Evolutionary conservation across 2,888 invertebrate species (phyloP).

Genomic region (Habrosyne pyritoides): DNA sequence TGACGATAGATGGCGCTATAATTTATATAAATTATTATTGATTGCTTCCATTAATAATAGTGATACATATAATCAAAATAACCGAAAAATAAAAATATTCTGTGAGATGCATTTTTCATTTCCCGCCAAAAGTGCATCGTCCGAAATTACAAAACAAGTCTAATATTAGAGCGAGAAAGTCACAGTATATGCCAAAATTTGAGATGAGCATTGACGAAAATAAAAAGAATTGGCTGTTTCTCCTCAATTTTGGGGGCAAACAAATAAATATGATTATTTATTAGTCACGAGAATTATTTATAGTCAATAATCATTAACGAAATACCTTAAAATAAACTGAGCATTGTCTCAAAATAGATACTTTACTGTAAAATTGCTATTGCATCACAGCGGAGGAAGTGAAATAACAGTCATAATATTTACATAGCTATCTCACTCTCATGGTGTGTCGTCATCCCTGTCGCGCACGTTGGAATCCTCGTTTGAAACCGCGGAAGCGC

Average conservation of each 20-base stretch:
- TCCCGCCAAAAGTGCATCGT: constrained; percentile 4
- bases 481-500: constrained; percentile 53
- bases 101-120: background rate
- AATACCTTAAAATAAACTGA: constrained; percentile 58
- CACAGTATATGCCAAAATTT: constrained; percentile 1
- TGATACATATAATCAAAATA: background rate
- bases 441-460: constrained; percentile 63
- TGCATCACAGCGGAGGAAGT: constrained; percentile 83
- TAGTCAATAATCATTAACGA: constrained; percentile 31
- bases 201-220: background rate
- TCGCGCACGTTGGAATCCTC: constrained; percentile 61
- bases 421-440: constrained; percentile 71
- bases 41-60: no score
- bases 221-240: background rate
- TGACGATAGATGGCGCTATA: constrained; percentile 68
- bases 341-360: constrained; percentile 77
- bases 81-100: no score
- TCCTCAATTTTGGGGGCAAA: background rate
- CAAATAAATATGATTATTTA: background rate
- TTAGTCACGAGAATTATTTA: constrained; percentile 7
- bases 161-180: background rate
- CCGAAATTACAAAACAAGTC: background rate
- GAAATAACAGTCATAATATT: constrained; percentile 83
- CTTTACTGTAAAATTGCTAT: constrained; percentile 72
- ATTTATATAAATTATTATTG: constrained; percentile 13